A percentile compares a stretch with the other conserved stretches of the same genome.
Conservation (phyloP, 1,140 invertebrate genomes). For the Ooceraea biroi region DNA sequence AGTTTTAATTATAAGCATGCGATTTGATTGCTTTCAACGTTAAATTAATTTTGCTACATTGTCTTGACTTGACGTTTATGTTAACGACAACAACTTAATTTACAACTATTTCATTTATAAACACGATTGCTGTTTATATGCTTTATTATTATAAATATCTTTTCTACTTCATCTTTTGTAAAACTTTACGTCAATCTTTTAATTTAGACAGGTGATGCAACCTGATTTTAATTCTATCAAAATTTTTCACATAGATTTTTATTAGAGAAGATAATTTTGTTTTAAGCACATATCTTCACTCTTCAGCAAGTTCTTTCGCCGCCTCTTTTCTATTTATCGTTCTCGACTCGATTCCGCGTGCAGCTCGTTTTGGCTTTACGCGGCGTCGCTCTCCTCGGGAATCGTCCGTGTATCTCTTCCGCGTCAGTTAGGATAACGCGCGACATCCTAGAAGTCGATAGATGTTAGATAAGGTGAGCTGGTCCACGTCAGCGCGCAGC, state of each 20-base stretch:
- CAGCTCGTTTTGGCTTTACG: slow-evolving; percentile 51
- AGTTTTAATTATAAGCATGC: no score
- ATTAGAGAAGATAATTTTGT: slow-evolving; percentile 2
- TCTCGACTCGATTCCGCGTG: slow-evolving; percentile 27
- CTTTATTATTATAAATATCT: no score
- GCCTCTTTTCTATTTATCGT: slow-evolving; percentile 40
- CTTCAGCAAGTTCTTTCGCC: slow-evolving; percentile 40
- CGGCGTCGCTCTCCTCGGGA: slow-evolving; percentile 6
- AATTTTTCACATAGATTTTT: background rate
- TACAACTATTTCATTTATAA: no score
- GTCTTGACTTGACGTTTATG: background rate
- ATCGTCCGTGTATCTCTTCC: slow-evolving; percentile 61
- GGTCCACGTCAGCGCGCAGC: slow-evolving; percentile 44
- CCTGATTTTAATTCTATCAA: background rate
- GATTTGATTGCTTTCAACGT: background rate
- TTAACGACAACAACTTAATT: no score
- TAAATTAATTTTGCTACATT: slow-evolving; percentile 24
- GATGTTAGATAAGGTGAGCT: slow-evolving; percentile 46
- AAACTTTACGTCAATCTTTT: background rate
- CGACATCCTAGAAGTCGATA: slow-evolving; percentile 59
- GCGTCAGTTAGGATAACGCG: slow-evolving; percentile 62
- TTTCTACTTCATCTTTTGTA: background rate
- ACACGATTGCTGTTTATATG: no score
- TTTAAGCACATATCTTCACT: slow-evolving; percentile 22
- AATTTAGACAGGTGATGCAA: background rate